Conservation (phyloP, 2,113 vertebrate genomes). For the Rhea americana region DNA sequence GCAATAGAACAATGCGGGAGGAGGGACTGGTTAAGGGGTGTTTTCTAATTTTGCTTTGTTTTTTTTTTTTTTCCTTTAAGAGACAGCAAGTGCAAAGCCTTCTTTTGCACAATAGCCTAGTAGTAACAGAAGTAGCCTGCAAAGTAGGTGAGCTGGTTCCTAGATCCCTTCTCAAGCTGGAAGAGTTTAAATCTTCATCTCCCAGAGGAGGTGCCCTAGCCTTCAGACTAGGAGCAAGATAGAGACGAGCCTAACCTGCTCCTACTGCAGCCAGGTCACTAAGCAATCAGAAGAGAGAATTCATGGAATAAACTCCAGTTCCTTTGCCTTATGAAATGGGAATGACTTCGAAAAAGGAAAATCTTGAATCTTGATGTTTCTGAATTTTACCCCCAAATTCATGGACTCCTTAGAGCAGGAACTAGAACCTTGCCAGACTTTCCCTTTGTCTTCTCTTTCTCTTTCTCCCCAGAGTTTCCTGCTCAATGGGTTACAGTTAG, state of each 20-base stretch:
- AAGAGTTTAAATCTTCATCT: constrained; percentile 27
- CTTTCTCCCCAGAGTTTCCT: not conserved
- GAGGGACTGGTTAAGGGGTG: not conserved
- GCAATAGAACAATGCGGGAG: not conserved
- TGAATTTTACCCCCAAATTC: not conserved
- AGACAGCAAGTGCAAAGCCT: not conserved
- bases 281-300: not conserved
- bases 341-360: not conserved
- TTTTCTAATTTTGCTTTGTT: not conserved
- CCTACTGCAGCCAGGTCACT: not conserved
- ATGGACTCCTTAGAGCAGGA: not conserved
- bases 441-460: not conserved
- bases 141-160: constrained; percentile 38
- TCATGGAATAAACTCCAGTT: not conserved
- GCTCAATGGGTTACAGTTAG: fast-evolving
- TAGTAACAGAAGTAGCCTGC: not conserved
- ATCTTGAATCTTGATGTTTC: not conserved
- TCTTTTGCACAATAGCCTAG: not conserved
- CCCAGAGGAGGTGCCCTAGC: not conserved
- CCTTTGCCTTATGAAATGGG: not conserved
- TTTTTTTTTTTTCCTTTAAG: not conserved
- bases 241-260: constrained; percentile 9
- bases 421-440: not conserved
- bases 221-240: not conserved
- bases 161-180: constrained; percentile 5